A percentile compares a stretch with the other conserved stretches of the same genome.
These are phyloP conservation scores for Bimastos eiseni DNA, from an alignment of 2,888 invertebrate genomes.

Conservation along the genomic window DNA sequence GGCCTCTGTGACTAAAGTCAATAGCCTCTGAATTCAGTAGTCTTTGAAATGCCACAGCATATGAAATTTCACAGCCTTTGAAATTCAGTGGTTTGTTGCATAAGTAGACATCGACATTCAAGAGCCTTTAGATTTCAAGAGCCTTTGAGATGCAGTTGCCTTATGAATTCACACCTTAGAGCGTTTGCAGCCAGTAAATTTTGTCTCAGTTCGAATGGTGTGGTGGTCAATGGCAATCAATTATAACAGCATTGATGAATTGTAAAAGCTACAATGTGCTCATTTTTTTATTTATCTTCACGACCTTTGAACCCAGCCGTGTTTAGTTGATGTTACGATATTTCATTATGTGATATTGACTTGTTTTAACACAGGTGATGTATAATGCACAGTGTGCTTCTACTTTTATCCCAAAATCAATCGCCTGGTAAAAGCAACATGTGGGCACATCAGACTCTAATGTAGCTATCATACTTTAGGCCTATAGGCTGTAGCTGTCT, in stretches of 20 bases:
- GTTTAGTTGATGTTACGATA: neutral
- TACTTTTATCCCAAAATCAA: neutral
- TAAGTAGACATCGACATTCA: too few species aligned
- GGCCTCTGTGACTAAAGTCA: neutral
- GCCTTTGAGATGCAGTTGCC: neutral
- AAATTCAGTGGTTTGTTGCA: neutral
- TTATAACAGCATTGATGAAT: neutral
- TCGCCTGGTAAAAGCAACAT: neutral
- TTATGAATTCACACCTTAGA: neutral
- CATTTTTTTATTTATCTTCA: neutral
- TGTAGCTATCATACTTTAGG: neutral
- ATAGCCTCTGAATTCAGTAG: neutral
- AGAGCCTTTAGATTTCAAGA: neutral
- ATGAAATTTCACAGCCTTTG: neutral
- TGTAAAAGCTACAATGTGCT: neutral
- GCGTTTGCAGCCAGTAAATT: neutral
- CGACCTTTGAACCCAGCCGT: neutral
- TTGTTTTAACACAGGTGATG: neutral
- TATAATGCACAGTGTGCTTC: neutral
- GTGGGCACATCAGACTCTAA: neutral
- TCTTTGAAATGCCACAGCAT: neutral
- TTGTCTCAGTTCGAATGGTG: neutral
- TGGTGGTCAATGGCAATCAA: neutral
- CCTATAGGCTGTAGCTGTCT: neutral
- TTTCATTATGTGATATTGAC: conserved; percentile 13